Evolutionary conservation across 2,797 vertebrate genomes (phyloP), one percentile per base, ranked within the genome.

Genomic region (Oreochromis mossambicus): DNA sequence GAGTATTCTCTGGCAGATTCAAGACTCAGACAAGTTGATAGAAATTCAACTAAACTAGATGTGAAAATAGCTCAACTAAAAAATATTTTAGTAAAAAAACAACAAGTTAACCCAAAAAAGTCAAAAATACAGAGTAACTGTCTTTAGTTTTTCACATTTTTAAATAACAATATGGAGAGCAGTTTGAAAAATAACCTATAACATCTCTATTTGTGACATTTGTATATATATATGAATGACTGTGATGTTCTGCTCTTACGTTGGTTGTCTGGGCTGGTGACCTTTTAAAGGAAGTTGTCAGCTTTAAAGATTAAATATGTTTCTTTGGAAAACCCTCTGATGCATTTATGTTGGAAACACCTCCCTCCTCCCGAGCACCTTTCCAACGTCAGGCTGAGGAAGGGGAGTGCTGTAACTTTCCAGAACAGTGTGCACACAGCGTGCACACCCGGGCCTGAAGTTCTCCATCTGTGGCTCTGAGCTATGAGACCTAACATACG

Each of bases 91-190:
- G 9, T 11, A 19, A 29, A 70, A n/a, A 61, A 32, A 34, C 15
- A 8, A 17, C 17, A 5, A 52, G 50, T n/a, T n/a, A 36, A 1
- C 0, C 12, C 32, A 66, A 66, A 7, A 8, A 21, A 66, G 3
- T 38, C 2, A 66, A 38, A 63, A 36, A 26, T 14, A 24, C 6
- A 7, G 12, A 55, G 52, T 1, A 36, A 34, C 6, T 36, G 58
- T n/a, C 17, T 36, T 63, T 36, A 63, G 17, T 21, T 63, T 63
- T 12, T 63, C 10, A 7, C 32, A 36, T n/a, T 61, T 61, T 61
- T 34, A 61, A 34, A 34, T 61, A n/a, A 12, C 7, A 34, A 34
- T 63, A 63, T 19, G 15, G 14, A 36, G 19, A 11, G 5, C 17
- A 19, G 56, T 19, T 10, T 34, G 15, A 61, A 34, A 46, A 32